Conservation (phyloP, 2,113 vertebrate species). For the Lophius piscatorius region DNA sequence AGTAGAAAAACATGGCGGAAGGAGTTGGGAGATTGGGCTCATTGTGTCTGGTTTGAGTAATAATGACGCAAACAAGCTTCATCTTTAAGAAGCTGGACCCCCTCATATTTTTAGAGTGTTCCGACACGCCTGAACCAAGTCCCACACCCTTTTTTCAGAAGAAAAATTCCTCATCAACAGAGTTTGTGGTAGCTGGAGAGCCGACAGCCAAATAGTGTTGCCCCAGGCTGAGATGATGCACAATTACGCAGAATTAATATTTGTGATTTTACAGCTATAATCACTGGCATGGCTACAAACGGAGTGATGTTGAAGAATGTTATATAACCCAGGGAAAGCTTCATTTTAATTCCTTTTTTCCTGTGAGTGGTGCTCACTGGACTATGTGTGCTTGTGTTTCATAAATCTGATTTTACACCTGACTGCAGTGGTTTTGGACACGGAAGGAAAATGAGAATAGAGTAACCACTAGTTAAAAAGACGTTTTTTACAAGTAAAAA, state of each 20-base stretch:
- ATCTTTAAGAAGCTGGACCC: slow-evolving; percentile 5
- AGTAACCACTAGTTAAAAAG: neutral
- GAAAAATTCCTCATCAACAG: slow-evolving; percentile 43
- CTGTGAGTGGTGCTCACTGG: slow-evolving; percentile 24
- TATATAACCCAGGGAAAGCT: slow-evolving; percentile 27
- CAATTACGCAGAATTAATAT: slow-evolving; percentile 71
- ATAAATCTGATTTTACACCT: slow-evolving; percentile 22
- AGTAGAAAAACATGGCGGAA: neutral
- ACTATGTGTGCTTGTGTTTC: slow-evolving; percentile 21
- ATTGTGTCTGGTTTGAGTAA: slow-evolving; percentile 4
- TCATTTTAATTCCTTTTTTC: slow-evolving; percentile 26
- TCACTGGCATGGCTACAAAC: slow-evolving; percentile 43
- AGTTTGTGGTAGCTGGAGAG: slow-evolving; percentile 18
- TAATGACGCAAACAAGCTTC: neutral
- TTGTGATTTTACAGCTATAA: slow-evolving; percentile 53
- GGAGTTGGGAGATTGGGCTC: neutral
- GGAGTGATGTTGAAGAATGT: slow-evolving; percentile 10
- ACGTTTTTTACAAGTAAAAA: slow-evolving; percentile 2
- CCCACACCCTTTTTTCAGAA: slow-evolving; percentile 46
- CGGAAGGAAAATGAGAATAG: slow-evolving; percentile 13
- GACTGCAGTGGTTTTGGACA: slow-evolving; percentile 13
- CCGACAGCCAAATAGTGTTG: slow-evolving; percentile 13
- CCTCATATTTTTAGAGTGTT: slow-evolving; percentile 49
- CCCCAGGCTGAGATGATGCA: slow-evolving; percentile 46
- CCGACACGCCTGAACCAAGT: slow-evolving; percentile 52